A percentile compares a stretch with the other conserved stretches of the same genome.
Evolutionary conservation across 2,113 vertebrate genomes (phyloP).

Genomic region (Felis catus): DNA sequence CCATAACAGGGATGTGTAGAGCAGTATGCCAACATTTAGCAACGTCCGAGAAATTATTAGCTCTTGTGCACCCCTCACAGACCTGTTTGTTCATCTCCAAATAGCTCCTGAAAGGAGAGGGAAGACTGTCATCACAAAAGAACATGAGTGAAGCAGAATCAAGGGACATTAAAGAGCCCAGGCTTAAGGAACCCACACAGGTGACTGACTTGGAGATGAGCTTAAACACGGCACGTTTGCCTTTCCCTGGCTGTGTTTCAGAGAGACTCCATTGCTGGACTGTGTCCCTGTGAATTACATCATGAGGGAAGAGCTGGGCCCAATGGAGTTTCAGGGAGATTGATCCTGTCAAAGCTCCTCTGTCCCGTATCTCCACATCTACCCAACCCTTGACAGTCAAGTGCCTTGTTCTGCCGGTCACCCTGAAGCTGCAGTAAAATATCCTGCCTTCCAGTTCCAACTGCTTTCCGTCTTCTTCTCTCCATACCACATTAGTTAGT

Average conservation of each 20-base stretch:
- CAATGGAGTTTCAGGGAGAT: not conserved
- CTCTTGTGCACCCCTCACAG: constrained; percentile 62
- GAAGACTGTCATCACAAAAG: constrained; percentile 50
- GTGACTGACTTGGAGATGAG: not conserved
- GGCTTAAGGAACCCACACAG: not conserved
- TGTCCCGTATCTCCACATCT: not conserved
- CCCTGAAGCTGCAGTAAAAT: not conserved
- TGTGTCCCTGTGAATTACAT: not conserved
- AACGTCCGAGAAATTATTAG: not conserved
- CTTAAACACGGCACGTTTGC: not conserved
- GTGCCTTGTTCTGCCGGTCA: not conserved
- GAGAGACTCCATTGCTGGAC: not conserved
- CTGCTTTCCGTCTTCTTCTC: not conserved
- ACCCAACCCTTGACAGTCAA: not conserved
- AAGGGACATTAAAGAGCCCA: constrained; percentile 19
- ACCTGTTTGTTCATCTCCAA: constrained; percentile 52
- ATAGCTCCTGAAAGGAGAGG: constrained; percentile 28
- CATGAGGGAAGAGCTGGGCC: accelerated
- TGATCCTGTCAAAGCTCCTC: not conserved
- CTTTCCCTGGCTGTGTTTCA: not conserved
- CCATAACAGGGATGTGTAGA: not conserved
- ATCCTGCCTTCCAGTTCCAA: not conserved
- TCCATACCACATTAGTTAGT: not conserved
- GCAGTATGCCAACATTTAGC: not conserved
- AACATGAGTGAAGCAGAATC: not conserved